Percentiles rank a stretch among this genome's conserved stretches.
Conservation (phyloP, 2,888 invertebrate genomes). For the Cephus sareptanus region DNA sequence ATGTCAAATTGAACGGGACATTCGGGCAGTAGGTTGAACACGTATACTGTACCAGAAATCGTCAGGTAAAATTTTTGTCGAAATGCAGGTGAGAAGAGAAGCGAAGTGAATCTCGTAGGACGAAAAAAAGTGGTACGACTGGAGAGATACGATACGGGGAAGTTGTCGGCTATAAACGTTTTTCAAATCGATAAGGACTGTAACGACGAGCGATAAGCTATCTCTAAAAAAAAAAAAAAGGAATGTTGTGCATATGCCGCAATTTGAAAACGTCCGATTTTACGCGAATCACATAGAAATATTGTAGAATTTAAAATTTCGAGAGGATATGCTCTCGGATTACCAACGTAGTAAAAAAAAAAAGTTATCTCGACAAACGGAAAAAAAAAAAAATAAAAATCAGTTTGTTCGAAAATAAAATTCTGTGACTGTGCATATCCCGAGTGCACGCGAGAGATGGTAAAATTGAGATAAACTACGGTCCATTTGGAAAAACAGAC, state of each 20-base stretch:
- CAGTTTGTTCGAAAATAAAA: conserved; percentile 14
- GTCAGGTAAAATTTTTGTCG: not conserved
- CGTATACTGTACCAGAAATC: not conserved
- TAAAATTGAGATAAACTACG: conserved; percentile 15
- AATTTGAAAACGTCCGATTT: not conserved
- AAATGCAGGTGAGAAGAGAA: not conserved
- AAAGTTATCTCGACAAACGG: not conserved
- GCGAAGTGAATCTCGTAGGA: not conserved
- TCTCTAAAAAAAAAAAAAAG: not conserved
- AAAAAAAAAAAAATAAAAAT: not conserved
- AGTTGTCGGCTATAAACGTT: not conserved
- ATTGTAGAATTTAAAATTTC: not conserved
- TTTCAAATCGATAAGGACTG: not conserved
- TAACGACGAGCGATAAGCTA: not conserved
- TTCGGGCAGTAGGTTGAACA: not conserved
- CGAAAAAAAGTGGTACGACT: not conserved
- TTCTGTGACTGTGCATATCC: conserved; percentile 3
- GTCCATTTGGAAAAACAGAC: conserved; percentile 23
- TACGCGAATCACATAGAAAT: not conserved
- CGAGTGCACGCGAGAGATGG: conserved; percentile 11
- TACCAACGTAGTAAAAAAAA: conserved; percentile 7
- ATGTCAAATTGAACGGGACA: not conserved
- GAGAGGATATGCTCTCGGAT: no score
- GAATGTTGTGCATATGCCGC: not conserved
- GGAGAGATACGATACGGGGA: not conserved